Conservation (phyloP, 2,113 vertebrate species). For the Amazona vittata region DNA sequence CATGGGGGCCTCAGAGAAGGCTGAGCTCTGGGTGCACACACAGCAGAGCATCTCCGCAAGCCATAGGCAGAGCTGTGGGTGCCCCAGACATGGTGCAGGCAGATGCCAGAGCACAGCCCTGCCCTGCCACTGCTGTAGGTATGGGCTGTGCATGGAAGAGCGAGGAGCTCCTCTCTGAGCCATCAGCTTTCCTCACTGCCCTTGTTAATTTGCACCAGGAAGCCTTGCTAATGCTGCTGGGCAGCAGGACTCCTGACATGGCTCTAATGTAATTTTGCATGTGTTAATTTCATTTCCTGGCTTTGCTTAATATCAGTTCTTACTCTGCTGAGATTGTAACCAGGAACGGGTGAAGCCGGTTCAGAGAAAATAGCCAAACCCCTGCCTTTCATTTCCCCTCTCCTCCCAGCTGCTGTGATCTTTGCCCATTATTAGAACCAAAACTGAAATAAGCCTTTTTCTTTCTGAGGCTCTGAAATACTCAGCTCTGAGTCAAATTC, state of each 20-base stretch:
- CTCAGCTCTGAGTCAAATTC: conserved; percentile 62
- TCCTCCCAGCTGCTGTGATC: conserved; percentile 34
- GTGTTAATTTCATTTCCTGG: conserved; percentile 66
- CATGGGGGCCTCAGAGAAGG: background rate
- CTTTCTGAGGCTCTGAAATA: conserved; percentile 31
- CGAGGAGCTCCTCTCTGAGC: rapidly evolving
- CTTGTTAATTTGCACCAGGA: background rate
- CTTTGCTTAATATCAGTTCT: conserved; percentile 62
- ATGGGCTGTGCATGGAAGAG: rapidly evolving
- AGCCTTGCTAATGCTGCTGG: background rate
- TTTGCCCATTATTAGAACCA: conserved; percentile 53
- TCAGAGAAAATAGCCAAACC: conserved; percentile 53
- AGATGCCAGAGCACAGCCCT: rapidly evolving
- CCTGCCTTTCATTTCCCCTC: conserved; percentile 53
- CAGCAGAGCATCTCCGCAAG: background rate
- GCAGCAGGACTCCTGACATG: conserved; percentile 15
- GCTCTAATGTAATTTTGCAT: conserved; percentile 52
- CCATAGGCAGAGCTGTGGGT: background rate
- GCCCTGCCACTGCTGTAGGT: rapidly evolving
- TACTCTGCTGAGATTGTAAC: conserved; percentile 55
- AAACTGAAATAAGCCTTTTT: conserved; percentile 47
- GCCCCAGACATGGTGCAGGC: rapidly evolving
- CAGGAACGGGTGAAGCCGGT: conserved; percentile 53
- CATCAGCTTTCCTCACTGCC: background rate
- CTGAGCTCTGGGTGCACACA: rapidly evolving